Percentiles rank a stretch among this genome's conserved stretches.
Evolutionary conservation across 2,797 vertebrate species (phyloP).

Genomic region (Molossus alvarezi): DNA sequence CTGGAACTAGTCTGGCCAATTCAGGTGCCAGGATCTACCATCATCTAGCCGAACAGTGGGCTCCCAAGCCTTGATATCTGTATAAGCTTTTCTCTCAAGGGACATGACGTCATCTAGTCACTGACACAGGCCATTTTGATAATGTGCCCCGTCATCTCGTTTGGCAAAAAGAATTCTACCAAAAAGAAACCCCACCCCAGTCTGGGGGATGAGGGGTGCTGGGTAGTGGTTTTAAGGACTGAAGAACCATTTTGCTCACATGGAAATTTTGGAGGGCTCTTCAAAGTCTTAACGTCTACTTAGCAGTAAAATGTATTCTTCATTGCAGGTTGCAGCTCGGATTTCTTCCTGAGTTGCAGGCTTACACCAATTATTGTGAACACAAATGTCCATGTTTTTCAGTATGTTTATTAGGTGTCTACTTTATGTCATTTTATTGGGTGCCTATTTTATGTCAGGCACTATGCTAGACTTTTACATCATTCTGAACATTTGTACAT

Average conservation of each 20-base stretch:
- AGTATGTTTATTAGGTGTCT: background rate
- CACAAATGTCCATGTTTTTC: background rate
- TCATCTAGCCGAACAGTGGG: background rate
- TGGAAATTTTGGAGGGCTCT: background rate
- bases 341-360: constrained; percentile 5
- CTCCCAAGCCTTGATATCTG: background rate
- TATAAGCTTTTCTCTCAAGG: background rate
- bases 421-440: constrained; percentile 23
- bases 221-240: background rate
- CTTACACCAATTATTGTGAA: background rate
- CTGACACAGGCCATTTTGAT: background rate
- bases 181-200: background rate
- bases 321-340: background rate
- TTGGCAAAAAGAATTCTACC: constrained; percentile 13
- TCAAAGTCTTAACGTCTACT: background rate
- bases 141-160: background rate
- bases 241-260: background rate
- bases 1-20: background rate
- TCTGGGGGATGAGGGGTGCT: background rate
- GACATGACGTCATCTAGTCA: background rate
- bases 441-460: background rate
- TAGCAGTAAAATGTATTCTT: background rate
- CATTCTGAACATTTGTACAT: background rate
- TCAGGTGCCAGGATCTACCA: background rate
- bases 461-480: background rate